These are phyloP conservation scores for Callipepla californica DNA, from an alignment of 2,113 vertebrate species.

Conservation along the genomic window DNA sequence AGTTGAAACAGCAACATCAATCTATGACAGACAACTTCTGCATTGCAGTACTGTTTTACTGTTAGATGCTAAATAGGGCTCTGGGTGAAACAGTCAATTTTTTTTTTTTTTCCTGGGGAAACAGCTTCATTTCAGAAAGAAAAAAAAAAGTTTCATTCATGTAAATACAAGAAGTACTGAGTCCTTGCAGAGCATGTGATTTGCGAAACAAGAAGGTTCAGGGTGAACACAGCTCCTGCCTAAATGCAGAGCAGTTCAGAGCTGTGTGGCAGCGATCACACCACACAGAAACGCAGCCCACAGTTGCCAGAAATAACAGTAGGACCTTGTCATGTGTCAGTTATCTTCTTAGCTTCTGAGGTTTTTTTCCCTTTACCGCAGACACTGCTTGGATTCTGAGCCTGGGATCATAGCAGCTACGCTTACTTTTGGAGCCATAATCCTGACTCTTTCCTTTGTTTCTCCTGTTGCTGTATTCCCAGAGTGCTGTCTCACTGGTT, in stretches of 20 bases:
- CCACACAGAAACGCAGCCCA: neutral
- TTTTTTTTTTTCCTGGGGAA: neutral
- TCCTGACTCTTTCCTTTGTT: neutral
- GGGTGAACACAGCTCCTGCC: neutral
- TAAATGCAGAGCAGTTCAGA: neutral
- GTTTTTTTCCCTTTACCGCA: neutral
- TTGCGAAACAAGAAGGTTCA: neutral
- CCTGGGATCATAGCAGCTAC: neutral
- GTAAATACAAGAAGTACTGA: neutral
- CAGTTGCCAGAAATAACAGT: neutral
- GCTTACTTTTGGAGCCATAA: neutral
- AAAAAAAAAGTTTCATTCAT: neutral
- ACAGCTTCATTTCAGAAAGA: neutral
- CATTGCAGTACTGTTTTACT: neutral
- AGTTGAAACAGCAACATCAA: neutral
- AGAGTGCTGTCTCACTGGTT: neutral
- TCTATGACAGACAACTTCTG: rapidly evolving
- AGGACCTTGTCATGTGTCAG: neutral
- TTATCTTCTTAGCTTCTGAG: neutral
- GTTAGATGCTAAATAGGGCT: neutral
- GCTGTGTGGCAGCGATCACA: neutral
- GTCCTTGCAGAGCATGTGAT: neutral
- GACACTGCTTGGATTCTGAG: neutral
- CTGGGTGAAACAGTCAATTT: neutral
- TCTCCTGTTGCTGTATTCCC: neutral